These are phyloP conservation scores for Glaucidium brasilianum DNA, from an alignment of 2,113 vertebrate species.

Conservation along the genomic window DNA sequence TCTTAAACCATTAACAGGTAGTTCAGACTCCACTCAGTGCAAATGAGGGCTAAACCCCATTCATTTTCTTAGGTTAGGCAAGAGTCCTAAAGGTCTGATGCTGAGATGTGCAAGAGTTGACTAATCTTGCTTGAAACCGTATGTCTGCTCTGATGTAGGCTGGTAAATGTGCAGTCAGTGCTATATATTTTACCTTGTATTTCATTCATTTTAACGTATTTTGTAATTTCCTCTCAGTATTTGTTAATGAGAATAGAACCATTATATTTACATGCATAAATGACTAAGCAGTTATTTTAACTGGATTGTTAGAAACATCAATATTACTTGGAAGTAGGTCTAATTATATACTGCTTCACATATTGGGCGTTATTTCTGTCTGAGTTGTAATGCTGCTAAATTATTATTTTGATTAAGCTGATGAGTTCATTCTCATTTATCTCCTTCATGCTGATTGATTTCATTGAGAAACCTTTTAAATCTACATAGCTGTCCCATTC, in stretches of 20 bases:
- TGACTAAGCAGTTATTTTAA: neutral
- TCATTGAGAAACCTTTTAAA: neutral
- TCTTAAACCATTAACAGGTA: neutral
- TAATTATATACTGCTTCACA: neutral
- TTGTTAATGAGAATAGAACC: neutral
- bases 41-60: neutral
- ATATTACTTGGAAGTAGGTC: neutral
- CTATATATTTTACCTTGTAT: neutral
- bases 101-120: neutral
- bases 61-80: neutral
- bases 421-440: neutral
- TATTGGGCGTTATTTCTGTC: neutral
- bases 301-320: neutral
- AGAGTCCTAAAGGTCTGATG: neutral
- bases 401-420: conserved; percentile 23
- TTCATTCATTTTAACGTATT: neutral
- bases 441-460: neutral
- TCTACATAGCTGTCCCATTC: neutral
- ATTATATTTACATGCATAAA: neutral
- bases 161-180: neutral
- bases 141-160: neutral
- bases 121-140: neutral
- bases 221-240: neutral
- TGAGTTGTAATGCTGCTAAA: neutral
- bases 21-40: neutral